These are phyloP conservation scores for Tachina fera DNA, from an alignment of 2,888 invertebrate species.

Conservation along the genomic window DNA sequence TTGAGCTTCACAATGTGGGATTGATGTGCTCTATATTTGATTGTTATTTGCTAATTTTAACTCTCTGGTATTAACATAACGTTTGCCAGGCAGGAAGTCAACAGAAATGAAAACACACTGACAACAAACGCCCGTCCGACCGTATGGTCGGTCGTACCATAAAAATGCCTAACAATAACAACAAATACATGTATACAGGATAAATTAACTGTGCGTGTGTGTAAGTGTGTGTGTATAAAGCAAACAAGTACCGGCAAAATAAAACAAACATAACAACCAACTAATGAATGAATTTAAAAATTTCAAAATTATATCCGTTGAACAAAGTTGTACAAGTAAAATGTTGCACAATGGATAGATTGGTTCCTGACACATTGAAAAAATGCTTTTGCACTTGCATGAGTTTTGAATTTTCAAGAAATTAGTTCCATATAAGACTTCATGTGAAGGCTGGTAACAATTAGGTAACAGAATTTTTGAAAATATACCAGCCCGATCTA, in stretches of 20 bases:
- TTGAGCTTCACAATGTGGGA: slow-evolving; percentile 18
- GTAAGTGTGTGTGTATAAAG: neutral
- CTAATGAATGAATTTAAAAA: neutral
- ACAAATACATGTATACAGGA: neutral
- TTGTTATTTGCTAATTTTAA: slow-evolving; percentile 71
- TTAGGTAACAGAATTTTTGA: no score
- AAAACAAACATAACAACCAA: neutral
- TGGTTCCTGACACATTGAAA: no score
- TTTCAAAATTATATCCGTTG: neutral
- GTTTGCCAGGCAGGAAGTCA: slow-evolving; percentile 66
- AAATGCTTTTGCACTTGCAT: no score
- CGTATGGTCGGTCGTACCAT: slow-evolving; percentile 39
- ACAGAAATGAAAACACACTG: slow-evolving; percentile 58
- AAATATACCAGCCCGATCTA: neutral
- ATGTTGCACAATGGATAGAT: no score
- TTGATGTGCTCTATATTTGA: slow-evolving; percentile 67
- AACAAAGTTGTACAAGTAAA: no score
- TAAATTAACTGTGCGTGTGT: slow-evolving; percentile 4
- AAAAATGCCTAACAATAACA: neutral
- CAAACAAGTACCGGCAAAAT: slow-evolving; percentile 22
- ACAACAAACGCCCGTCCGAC: slow-evolving; percentile 68
- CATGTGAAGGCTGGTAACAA: no score
- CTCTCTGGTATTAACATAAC: slow-evolving; percentile 60
- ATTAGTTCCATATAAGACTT: no score
- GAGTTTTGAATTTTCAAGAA: no score